Conservation (phyloP, 64 coral and sea anemone genomes). For the Stylophora pistillata region DNA sequence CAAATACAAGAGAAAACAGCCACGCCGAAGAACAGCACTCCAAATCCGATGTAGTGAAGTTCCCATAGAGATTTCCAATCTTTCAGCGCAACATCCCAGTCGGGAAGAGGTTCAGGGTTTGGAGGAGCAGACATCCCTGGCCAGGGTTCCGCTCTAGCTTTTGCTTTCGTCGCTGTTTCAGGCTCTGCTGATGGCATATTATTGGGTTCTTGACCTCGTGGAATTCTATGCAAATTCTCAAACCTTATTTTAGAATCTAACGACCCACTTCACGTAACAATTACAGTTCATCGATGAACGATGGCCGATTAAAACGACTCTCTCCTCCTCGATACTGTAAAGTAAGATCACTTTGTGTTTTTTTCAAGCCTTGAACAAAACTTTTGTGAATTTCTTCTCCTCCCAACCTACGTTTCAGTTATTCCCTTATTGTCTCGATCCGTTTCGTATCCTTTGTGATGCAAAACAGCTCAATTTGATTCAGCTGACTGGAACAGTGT, state of each 20-base stretch:
- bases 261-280: neutral
- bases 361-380: neutral
- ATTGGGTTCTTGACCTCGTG: neutral
- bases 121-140: neutral
- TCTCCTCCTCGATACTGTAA: neutral
- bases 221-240: neutral
- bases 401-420: neutral
- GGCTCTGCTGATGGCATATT: conserved; percentile 9
- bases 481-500: neutral
- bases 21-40: conserved; percentile 40
- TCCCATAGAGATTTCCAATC: conserved; percentile 75
- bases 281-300: too few relatives aligned
- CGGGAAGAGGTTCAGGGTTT: conserved; percentile 70
- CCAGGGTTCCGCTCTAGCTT: neutral
- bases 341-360: neutral
- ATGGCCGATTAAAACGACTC: neutral
- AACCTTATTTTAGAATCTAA: neutral
- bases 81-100: conserved; percentile 53
- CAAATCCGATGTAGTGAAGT: conserved; percentile 77
- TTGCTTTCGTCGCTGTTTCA: neutral
- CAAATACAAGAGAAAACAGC: conserved; percentile 64
- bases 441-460: conserved; percentile 1
- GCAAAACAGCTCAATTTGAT: neutral
- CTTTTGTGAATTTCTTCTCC: neutral
- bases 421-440: neutral